phyloP scores from a whole-genome alignment of 2,797 vertebrate genomes.

The Urosaurus nigricauda region DNA sequence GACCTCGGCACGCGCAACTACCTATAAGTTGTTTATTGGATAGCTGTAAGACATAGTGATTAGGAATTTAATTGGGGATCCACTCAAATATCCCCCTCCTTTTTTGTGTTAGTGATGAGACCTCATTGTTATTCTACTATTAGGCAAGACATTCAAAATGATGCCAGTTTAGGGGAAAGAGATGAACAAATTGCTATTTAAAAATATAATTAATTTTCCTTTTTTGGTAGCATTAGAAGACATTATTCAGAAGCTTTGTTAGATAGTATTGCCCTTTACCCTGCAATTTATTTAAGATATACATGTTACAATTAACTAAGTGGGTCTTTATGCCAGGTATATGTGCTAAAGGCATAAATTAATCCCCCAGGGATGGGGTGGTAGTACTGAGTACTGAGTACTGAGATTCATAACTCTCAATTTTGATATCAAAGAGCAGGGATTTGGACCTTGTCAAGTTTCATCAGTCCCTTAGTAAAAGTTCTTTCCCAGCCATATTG shows the following conservation, averaged over 20 bases:
- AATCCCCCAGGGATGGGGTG: too few species aligned
- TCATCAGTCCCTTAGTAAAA: too few species aligned
- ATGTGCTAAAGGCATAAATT: too few species aligned
- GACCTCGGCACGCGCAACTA: constrained; percentile 41
- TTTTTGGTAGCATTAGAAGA: not conserved
- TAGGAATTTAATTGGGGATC: constrained; percentile 38
- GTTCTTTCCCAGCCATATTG: too few species aligned
- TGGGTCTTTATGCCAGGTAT: too few species aligned
- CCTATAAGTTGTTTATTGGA: constrained; percentile 30
- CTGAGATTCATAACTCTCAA: too few species aligned
- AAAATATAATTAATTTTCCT: not conserved
- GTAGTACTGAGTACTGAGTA: too few species aligned
- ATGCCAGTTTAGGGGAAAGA: not conserved
- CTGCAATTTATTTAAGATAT: not conserved
- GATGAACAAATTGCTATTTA: not conserved
- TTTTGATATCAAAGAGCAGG: too few species aligned
- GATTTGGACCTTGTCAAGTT: too few species aligned
- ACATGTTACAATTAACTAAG: not conserved
- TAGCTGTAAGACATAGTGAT: constrained; percentile 38
- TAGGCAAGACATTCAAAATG: not conserved
- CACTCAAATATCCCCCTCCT: constrained; percentile 20
- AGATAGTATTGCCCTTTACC: not conserved
- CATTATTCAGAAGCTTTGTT: not conserved
- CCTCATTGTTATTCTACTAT: constrained; percentile 5
- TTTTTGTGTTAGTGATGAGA: constrained; percentile 22